A percentile compares a stretch with the other conserved stretches of the same genome.
Conservation (phyloP, 2,797 vertebrate genomes). For the Helicolenus hilgendorfi region DNA sequence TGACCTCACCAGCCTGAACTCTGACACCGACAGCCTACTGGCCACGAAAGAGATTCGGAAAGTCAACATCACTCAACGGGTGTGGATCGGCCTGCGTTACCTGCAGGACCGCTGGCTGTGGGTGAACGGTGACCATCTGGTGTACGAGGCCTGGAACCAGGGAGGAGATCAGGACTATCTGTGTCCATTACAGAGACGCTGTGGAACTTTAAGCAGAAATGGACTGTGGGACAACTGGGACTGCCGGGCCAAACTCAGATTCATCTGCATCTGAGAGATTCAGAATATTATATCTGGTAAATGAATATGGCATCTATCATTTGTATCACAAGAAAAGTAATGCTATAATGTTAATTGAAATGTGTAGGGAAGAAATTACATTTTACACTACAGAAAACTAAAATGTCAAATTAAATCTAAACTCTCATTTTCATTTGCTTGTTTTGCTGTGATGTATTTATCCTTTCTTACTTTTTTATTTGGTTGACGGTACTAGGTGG, state of each 20-base stretch:
- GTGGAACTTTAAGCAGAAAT: slow-evolving; percentile 32
- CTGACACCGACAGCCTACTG: neutral
- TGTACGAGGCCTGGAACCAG: slow-evolving; percentile 5
- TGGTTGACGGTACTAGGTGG: neutral
- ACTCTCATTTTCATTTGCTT: neutral
- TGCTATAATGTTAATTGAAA: neutral
- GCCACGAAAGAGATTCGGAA: neutral
- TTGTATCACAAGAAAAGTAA: neutral
- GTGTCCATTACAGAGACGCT: slow-evolving; percentile 43
- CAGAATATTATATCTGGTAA: neutral
- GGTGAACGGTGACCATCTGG: slow-evolving; percentile 39
- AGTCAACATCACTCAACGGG: neutral
- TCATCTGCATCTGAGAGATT: slow-evolving; percentile 27
- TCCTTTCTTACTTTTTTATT: neutral
- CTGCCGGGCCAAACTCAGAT: slow-evolving; percentile 37
- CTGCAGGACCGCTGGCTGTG: slow-evolving; percentile 70
- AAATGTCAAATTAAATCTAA: neutral
- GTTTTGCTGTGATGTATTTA: neutral
- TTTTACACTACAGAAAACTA: neutral
- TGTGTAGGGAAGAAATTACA: neutral
- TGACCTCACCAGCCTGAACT: slow-evolving; percentile 5
- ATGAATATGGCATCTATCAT: neutral
- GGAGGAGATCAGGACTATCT: neutral
- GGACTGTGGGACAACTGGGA: slow-evolving; percentile 33
- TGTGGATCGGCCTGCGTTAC: slow-evolving; percentile 78